A percentile compares a stretch with the other conserved stretches of the same genome.
Evolutionary conservation across 1,140 invertebrate genomes (phyloP).

Genomic region (Papilio machaon): DNA sequence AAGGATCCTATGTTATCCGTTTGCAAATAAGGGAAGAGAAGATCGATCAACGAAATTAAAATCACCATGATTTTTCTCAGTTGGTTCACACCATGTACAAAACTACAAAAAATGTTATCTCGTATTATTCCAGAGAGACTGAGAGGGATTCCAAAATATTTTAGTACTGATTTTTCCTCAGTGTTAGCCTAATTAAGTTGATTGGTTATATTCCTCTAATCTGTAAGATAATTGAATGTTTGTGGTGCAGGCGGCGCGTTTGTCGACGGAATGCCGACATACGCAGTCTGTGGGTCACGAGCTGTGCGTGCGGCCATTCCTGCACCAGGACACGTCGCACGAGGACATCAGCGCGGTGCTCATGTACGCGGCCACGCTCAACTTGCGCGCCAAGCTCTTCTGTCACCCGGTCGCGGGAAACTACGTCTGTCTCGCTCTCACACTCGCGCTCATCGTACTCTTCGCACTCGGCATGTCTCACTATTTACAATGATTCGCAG

Average conservation of each 20-base stretch:
- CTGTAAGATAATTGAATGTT: not conserved
- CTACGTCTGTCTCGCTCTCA: slow-evolving; percentile 85
- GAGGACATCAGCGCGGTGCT: slow-evolving; percentile 89
- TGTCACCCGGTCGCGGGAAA: slow-evolving; percentile 86
- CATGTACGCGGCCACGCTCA: slow-evolving; percentile 88
- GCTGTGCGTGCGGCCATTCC: slow-evolving; percentile 88
- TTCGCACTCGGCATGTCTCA: slow-evolving; percentile 87
- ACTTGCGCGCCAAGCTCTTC: slow-evolving; percentile 88
- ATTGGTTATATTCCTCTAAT: not conserved
- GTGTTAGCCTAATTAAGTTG: too few species aligned
- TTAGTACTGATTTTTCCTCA: too few species aligned
- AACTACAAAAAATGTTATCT: too few species aligned
- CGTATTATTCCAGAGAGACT: too few species aligned
- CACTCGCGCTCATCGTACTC: slow-evolving; percentile 82
- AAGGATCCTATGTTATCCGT: too few species aligned
- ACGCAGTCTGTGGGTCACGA: slow-evolving; percentile 89
- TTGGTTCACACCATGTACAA: too few species aligned
- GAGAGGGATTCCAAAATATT: too few species aligned
- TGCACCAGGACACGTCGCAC: slow-evolving; percentile 88
- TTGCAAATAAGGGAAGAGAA: too few species aligned
- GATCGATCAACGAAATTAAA: too few species aligned
- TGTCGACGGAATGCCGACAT: slow-evolving; percentile 88
- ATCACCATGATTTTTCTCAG: too few species aligned
- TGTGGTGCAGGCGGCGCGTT: slow-evolving; percentile 86
- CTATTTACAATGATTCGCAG: slow-evolving; percentile 67